These are phyloP conservation scores for Tolmerus cingulatus DNA, from an alignment of 2,888 invertebrate species.

Conservation along the genomic window DNA sequence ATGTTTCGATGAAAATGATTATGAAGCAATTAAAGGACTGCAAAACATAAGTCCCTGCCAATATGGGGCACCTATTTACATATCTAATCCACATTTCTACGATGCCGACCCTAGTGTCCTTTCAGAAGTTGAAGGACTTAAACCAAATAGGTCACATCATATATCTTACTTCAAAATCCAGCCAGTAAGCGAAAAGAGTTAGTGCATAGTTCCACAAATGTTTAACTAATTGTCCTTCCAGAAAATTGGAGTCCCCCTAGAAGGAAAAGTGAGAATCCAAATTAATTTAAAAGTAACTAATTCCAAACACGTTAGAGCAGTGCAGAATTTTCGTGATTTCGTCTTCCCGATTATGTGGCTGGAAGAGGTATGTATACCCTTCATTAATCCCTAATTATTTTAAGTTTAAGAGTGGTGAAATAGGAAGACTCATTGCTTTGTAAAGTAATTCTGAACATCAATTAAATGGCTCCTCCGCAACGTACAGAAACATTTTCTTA, in stretches of 20 bases:
- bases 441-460: not conserved
- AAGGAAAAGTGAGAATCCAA: slow-evolving; percentile 82
- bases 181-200: slow-evolving; percentile 68
- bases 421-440: not conserved
- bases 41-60: slow-evolving; percentile 90
- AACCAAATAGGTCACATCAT: slow-evolving; percentile 74
- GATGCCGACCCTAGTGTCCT: slow-evolving; percentile 77
- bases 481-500: not conserved
- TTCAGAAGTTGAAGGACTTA: slow-evolving; percentile 75
- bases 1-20: slow-evolving; percentile 73
- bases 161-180: slow-evolving; percentile 85
- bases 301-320: slow-evolving; percentile 75
- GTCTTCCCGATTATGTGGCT: slow-evolving; percentile 89
- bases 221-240: slow-evolving; percentile 60
- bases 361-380: slow-evolving; percentile 72
- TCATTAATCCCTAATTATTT: not conserved
- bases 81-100: slow-evolving; percentile 90
- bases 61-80: slow-evolving; percentile 86
- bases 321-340: slow-evolving; percentile 79
- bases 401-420: not conserved
- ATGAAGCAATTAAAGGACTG: slow-evolving; percentile 76
- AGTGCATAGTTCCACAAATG: not conserved
- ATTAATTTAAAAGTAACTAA: slow-evolving; percentile 81
- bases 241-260: slow-evolving; percentile 86
- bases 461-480: not conserved